Conservation (phyloP, 2,113 vertebrate species). For the Empidonax alnorum region DNA sequence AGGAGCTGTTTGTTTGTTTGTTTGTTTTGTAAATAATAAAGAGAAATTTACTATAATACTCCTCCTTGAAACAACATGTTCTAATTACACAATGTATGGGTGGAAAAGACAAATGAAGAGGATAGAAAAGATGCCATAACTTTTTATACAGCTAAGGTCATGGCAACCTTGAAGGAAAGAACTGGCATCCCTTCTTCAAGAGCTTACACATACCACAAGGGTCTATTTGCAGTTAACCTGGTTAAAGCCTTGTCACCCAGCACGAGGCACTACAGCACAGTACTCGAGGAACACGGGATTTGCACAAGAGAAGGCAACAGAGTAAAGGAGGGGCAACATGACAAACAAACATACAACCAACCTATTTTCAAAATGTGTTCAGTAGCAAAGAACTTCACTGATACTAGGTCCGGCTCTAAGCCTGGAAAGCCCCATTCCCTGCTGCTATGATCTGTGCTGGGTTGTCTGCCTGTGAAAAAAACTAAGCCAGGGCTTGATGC, state of each 20-base stretch:
- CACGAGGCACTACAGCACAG: not conserved
- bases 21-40: not conserved
- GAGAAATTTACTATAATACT: not conserved
- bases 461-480: not conserved
- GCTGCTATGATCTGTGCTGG: not conserved
- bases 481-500: not conserved
- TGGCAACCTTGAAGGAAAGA: constrained; percentile 5
- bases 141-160: not conserved
- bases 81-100: not conserved
- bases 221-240: not conserved
- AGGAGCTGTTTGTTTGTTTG: not conserved
- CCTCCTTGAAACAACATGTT: not conserved
- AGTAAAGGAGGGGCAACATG: fast-evolving
- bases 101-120: not conserved
- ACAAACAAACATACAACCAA: not conserved
- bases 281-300: not conserved
- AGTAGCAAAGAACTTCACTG: not conserved
- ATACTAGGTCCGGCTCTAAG: not conserved
- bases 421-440: not conserved
- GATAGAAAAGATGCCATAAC: not conserved
- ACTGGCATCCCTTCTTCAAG: not conserved
- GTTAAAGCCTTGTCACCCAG: not conserved
- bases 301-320: not conserved
- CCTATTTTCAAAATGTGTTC: not conserved
- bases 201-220: not conserved